phyloP scores from a whole-genome alignment of 1,140 invertebrate species.

The Adoxophyes honmai region DNA sequence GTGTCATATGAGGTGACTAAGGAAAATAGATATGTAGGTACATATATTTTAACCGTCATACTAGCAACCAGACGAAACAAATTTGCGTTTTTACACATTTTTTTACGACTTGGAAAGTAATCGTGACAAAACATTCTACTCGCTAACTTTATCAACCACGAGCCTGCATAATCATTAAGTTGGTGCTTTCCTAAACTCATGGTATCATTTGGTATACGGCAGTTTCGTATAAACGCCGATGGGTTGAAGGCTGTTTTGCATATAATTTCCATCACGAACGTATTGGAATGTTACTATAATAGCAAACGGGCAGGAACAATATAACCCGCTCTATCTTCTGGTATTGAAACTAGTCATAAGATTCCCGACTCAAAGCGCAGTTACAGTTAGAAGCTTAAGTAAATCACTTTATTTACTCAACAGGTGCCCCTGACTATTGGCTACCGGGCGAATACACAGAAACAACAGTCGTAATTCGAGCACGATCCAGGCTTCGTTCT shows the following conservation, averaged over 20 bases:
- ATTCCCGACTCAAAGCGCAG: not conserved
- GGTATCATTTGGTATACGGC: not conserved
- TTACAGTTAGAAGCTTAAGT: not conserved
- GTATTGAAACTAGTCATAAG: conserved; percentile 6
- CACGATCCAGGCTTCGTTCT: not conserved
- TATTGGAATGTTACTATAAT: not conserved
- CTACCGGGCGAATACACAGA: conserved; percentile 1
- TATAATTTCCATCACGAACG: conserved; percentile 10
- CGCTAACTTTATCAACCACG: too few species aligned
- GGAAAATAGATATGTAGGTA: too few species aligned
- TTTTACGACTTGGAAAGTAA: too few species aligned
- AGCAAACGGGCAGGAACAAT: conserved; percentile 4
- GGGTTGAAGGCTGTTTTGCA: conserved; percentile 8
- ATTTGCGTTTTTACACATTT: too few species aligned
- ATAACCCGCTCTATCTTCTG: not conserved
- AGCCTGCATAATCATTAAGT: too few species aligned
- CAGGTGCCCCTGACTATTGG: not conserved
- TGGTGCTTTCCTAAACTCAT: not conserved
- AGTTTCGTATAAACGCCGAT: not conserved
- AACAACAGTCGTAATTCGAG: conserved; percentile 5
- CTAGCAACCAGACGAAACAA: too few species aligned
- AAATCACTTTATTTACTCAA: conserved; percentile 11
- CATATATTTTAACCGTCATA: too few species aligned
- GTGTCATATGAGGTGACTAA: too few species aligned
- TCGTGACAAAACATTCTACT: too few species aligned